phyloP scores from a whole-genome alignment of 2,113 vertebrate species.

The Micromys minutus region DNA sequence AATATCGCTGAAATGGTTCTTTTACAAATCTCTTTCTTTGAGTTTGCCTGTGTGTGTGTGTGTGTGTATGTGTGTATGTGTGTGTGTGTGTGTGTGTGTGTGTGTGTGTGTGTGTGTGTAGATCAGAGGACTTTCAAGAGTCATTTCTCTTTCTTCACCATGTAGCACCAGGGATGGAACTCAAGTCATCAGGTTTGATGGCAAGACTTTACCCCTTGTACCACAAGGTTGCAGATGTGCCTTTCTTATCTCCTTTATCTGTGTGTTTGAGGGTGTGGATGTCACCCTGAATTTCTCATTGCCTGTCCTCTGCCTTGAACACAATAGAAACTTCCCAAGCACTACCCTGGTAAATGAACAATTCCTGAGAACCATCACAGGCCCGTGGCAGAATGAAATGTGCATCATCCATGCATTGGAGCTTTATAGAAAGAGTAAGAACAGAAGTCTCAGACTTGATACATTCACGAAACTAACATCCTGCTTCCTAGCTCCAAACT shows the following conservation, averaged over 20 bases:
- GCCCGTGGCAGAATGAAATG: not conserved
- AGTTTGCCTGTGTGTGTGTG: not conserved
- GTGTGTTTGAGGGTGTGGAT: not conserved
- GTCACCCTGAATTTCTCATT: not conserved
- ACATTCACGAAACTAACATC: not conserved
- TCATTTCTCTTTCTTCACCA: not conserved
- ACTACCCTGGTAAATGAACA: conserved; percentile 9
- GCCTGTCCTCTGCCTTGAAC: not conserved
- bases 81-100: not conserved
- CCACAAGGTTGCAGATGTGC: not conserved
- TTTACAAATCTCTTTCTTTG: not conserved
- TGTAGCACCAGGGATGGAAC: not conserved
- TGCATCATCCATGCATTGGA: not conserved
- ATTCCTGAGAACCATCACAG: not conserved
- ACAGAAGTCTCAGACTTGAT: conserved; percentile 29
- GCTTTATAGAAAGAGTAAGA: not conserved
- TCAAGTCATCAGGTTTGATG: not conserved
- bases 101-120: not conserved
- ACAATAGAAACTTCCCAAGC: not conserved
- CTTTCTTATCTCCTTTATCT: not conserved
- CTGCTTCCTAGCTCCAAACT: not conserved
- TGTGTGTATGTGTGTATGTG: not conserved
- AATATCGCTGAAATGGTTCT: conserved; percentile 24
- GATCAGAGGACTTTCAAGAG: not conserved
- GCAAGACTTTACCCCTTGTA: not conserved